Conservation (phyloP, 2,797 vertebrate genomes). For the Mormyrus proboscirostris region DNA sequence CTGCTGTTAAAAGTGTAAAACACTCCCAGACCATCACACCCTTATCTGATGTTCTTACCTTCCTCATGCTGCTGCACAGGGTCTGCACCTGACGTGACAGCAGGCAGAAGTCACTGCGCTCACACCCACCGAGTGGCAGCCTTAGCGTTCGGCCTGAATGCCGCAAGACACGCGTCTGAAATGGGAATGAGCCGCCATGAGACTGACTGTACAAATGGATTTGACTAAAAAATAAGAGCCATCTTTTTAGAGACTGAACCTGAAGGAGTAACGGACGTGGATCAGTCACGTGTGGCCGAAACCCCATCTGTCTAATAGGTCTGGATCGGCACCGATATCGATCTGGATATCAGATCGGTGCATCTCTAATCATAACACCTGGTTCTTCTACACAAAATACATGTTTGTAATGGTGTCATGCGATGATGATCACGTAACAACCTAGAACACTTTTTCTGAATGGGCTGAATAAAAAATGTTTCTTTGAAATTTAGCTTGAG, state of each 20-base stretch:
- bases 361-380: not conserved
- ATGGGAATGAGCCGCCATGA: not conserved
- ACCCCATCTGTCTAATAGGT: not conserved
- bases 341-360: not conserved
- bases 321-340: not conserved
- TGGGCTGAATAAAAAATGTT: not conserved
- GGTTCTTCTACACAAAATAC: not conserved
- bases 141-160: not conserved
- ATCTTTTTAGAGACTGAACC: not conserved
- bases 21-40: not conserved
- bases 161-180: not conserved
- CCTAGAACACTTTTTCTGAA: not conserved
- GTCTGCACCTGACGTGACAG: not conserved
- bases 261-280: not conserved
- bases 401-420: not conserved
- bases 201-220: not conserved
- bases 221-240: not conserved
- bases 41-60: not conserved
- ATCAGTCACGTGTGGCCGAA: not conserved
- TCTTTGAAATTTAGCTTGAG: not conserved
- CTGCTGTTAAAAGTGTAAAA: not conserved
- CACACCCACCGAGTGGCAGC: not conserved
- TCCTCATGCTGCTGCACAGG: not conserved
- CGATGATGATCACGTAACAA: not conserved
- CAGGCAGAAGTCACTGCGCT: not conserved